Evolutionary conservation across 2,113 vertebrate genomes (phyloP).

Genomic region (Neopipo cinnamomea): DNA sequence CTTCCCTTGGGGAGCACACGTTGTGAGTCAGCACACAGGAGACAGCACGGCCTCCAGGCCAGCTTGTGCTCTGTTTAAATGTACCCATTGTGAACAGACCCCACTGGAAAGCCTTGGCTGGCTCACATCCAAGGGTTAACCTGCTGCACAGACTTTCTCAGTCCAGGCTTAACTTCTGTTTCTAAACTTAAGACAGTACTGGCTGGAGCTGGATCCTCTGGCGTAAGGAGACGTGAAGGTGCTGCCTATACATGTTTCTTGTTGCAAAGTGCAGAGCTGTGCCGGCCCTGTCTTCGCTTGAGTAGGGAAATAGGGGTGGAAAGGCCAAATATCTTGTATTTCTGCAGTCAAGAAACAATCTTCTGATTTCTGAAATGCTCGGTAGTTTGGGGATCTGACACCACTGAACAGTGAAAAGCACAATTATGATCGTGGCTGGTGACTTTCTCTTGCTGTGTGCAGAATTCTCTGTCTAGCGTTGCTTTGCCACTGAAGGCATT

Average conservation of each 20-base stretch:
- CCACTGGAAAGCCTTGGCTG: neutral
- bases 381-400: neutral
- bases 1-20: neutral
- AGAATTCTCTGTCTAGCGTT: neutral
- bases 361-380: neutral
- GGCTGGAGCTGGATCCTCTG: neutral
- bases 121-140: neutral
- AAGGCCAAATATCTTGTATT: neutral
- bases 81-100: accelerated
- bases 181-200: neutral
- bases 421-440: neutral
- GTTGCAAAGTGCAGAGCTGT: neutral
- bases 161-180: neutral
- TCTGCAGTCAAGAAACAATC: neutral
- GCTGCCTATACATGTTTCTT: neutral
- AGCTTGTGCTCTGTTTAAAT: accelerated
- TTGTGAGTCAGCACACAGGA: neutral
- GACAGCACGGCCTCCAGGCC: neutral
- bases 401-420: neutral
- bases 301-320: neutral
- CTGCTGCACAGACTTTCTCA: neutral
- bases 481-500: neutral
- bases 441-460: neutral
- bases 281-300: neutral
- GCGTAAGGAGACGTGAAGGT: neutral